Percentiles rank a stretch among this genome's conserved stretches.
Conservation (phyloP, 2,888 invertebrate species). For the Hipparchia sbordonii region DNA sequence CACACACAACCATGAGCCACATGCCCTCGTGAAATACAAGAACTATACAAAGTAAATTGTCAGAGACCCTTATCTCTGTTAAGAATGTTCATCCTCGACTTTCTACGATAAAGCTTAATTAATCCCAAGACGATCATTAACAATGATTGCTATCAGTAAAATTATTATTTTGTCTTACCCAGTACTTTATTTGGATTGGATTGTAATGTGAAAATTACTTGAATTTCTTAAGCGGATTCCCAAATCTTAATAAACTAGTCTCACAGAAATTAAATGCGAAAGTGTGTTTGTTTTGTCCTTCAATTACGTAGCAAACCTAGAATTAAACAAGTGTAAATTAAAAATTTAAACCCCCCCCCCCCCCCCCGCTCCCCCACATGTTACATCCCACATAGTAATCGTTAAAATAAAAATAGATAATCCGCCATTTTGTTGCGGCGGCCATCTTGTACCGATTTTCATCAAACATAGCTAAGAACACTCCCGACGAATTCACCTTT, state of each 20-base stretch:
- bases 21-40: not conserved
- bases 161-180: conserved; percentile 30
- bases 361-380: too few species aligned
- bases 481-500: too few species aligned
- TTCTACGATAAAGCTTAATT: conserved; percentile 36
- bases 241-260: not conserved
- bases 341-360: too few species aligned
- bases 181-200: not conserved
- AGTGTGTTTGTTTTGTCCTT: too few species aligned
- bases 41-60: not conserved
- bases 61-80: conserved; percentile 16
- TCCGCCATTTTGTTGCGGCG: too few species aligned
- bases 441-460: too few species aligned
- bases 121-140: conserved; percentile 35
- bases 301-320: too few species aligned
- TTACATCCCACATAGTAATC: too few species aligned
- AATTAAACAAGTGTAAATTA: too few species aligned
- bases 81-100: conserved; percentile 17
- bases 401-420: too few species aligned
- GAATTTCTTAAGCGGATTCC: not conserved
- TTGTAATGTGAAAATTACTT: not conserved
- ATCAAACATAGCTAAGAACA: too few species aligned
- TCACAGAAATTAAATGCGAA: not conserved
- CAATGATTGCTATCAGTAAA: conserved; percentile 30
- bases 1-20: too few species aligned